Percentiles rank a stretch among this genome's conserved stretches.
These are phyloP conservation scores for Myotis davidii DNA, from an alignment of 2,113 vertebrate genomes.

Conservation along the genomic window DNA sequence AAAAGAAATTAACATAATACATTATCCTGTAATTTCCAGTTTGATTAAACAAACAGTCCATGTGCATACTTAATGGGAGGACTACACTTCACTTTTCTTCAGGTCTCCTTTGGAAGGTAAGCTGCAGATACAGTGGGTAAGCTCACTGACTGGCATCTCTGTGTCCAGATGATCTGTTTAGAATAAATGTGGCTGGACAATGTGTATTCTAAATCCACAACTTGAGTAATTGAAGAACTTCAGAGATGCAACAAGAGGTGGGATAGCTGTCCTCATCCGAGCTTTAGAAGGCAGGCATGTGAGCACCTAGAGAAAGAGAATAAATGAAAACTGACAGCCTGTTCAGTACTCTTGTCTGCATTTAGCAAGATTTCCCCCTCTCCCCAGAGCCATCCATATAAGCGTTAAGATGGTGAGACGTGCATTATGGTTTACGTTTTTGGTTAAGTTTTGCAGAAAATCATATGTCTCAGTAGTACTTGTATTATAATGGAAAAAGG, in stretches of 20 bases:
- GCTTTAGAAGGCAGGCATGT: conserved; percentile 17
- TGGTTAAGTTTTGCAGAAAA: conserved; percentile 80
- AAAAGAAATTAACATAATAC: conserved; percentile 34
- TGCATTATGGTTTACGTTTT: conserved; percentile 76
- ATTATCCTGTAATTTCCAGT: neutral
- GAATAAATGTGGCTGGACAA: conserved; percentile 35
- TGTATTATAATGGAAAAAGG: conserved; percentile 78
- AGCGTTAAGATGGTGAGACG: conserved; percentile 68
- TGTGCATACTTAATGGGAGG: neutral
- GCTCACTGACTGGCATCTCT: neutral
- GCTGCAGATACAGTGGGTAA: neutral
- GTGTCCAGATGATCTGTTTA: neutral
- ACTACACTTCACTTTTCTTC: neutral
- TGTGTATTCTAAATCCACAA: conserved; percentile 20
- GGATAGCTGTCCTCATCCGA: neutral
- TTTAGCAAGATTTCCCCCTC: conserved; percentile 50
- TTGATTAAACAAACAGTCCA: conserved; percentile 30
- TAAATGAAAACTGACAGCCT: conserved; percentile 49
- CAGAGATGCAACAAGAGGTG: neutral
- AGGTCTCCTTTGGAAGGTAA: neutral
- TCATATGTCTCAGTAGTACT: conserved; percentile 79
- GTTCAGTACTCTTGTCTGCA: conserved; percentile 57
- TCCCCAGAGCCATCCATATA: conserved; percentile 30
- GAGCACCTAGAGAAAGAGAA: neutral
- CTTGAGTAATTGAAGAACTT: conserved; percentile 39